Percentiles rank a stretch among this genome's conserved stretches.
Evolutionary conservation across 2,888 invertebrate species (phyloP).

Genomic region (Drosophila flavopinicola): DNA sequence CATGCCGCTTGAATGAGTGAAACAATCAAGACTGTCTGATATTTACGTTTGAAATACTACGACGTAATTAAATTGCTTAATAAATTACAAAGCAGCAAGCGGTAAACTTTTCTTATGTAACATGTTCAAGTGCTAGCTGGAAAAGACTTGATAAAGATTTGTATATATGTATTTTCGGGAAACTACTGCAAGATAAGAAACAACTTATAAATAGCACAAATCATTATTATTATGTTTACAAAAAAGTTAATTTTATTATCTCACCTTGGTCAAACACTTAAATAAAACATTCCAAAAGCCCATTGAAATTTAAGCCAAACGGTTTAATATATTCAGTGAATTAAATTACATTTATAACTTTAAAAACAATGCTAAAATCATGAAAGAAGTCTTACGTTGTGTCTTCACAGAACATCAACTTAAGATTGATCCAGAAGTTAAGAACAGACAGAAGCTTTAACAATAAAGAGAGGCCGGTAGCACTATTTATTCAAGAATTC

Average conservation of each 20-base stretch:
- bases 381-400: background rate
- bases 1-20: background rate
- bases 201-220: too few species aligned
- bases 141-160: background rate
- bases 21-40: background rate
- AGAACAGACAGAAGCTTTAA: background rate
- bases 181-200: constrained; percentile 12
- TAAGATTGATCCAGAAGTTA: background rate
- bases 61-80: constrained; percentile 13
- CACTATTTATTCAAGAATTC: constrained; percentile 28
- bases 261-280: too few species aligned
- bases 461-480: constrained; percentile 4
- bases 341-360: too few species aligned
- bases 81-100: background rate
- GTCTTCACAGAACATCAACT: background rate
- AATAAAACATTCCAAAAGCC: too few species aligned
- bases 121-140: constrained; percentile 2
- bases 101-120: constrained; percentile 16
- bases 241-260: too few species aligned
- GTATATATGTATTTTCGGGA: background rate
- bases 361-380: background rate
- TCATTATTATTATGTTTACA: too few species aligned
- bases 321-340: too few species aligned
- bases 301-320: too few species aligned
- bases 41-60: constrained; percentile 6